Evolutionary conservation across 2,888 invertebrate genomes (phyloP).

Genomic region (Caradrina kadenii): DNA sequence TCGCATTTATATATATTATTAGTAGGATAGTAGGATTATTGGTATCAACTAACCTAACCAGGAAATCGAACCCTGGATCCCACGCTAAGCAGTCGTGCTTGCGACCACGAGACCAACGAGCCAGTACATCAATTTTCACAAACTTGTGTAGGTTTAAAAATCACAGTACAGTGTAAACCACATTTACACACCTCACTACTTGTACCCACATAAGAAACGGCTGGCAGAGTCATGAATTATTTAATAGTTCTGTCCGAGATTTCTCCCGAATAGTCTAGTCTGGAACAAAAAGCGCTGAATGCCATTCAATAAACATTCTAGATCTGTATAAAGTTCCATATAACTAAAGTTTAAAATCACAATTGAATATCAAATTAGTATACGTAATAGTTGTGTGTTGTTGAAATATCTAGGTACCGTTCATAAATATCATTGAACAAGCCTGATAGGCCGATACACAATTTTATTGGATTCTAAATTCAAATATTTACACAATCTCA

Average conservation of each 20-base stretch:
- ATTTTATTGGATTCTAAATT: slow-evolving; percentile 9
- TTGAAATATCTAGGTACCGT: background rate
- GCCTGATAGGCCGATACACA: background rate
- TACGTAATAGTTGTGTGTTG: too few relatives aligned
- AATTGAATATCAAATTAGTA: background rate
- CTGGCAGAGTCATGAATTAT: slow-evolving; percentile 26
- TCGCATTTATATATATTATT: too few relatives aligned
- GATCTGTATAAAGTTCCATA: too few relatives aligned
- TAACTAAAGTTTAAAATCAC: too few relatives aligned
- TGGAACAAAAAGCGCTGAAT: background rate
- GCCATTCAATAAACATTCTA: background rate
- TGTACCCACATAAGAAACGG: background rate
- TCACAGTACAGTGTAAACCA: background rate
- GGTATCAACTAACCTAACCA: too few relatives aligned
- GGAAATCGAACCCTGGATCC: too few relatives aligned
- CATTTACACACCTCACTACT: slow-evolving; percentile 11
- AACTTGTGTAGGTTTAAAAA: slow-evolving; percentile 36
- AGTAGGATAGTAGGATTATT: too few relatives aligned
- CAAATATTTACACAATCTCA: slow-evolving; percentile 18
- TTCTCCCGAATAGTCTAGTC: background rate
- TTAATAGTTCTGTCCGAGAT: slow-evolving; percentile 4
- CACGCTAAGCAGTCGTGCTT: too few relatives aligned
- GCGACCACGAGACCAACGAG: too few relatives aligned
- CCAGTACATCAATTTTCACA: background rate
- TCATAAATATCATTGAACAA: background rate